Conservation (phyloP, 2,888 invertebrate genomes). For the Eupeodes luniger region DNA sequence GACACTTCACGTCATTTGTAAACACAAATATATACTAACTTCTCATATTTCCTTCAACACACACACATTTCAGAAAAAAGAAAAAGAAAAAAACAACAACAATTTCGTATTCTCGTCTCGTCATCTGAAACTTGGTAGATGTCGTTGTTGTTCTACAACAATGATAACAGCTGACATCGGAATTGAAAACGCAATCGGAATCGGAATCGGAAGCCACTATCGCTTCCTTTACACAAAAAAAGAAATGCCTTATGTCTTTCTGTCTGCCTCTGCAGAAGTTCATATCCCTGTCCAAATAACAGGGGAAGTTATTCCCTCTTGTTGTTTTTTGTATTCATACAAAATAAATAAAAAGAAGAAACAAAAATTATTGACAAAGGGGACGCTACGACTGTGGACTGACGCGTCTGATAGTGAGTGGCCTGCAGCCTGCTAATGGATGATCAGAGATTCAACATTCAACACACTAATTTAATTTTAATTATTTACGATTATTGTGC, state of each 20-base stretch:
- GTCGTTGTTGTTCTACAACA: constrained; percentile 41
- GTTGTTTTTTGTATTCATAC: not conserved
- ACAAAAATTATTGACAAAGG: too few relatives aligned
- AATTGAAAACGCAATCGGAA: too few relatives aligned
- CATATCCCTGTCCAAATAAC: constrained; percentile 54
- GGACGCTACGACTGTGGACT: too few relatives aligned
- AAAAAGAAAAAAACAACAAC: not conserved
- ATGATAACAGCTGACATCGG: constrained; percentile 60
- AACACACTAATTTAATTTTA: constrained; percentile 72
- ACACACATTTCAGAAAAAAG: not conserved
- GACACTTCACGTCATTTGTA: constrained; percentile 40
- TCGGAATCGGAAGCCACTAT: constrained; percentile 52
- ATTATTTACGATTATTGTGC: constrained; percentile 69
- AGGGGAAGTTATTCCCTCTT: constrained; percentile 37
- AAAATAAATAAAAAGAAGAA: too few relatives aligned
- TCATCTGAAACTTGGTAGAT: constrained; percentile 30
- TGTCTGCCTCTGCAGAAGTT: not conserved
- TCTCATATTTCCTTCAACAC: constrained; percentile 37
- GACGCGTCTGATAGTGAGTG: too few relatives aligned
- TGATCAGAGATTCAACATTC: constrained; percentile 65
- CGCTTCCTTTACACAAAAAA: constrained; percentile 11
- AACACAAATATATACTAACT: constrained; percentile 7
- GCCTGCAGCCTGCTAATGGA: constrained; percentile 18
- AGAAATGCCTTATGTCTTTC: constrained; percentile 30
- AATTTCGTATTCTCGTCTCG: constrained; percentile 6